Conservation (phyloP, 2,888 invertebrate genomes). For the Hirtodrosophila confusa region DNA sequence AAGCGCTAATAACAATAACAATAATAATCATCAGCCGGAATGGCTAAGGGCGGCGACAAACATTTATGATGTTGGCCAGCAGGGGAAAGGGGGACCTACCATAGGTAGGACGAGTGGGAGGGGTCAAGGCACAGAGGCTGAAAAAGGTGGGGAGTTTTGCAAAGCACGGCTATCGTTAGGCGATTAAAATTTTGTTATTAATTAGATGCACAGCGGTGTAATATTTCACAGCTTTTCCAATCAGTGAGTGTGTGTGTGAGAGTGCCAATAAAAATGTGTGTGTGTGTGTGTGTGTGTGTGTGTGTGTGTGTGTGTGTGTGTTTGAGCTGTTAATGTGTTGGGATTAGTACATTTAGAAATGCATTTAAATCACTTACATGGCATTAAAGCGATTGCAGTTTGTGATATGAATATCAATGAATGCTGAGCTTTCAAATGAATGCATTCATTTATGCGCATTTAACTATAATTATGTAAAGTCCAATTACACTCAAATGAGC, state of each 20-base stretch:
- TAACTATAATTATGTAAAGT: slow-evolving; percentile 10
- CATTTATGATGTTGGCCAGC: slow-evolving; percentile 46
- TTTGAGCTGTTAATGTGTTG: slow-evolving; percentile 65
- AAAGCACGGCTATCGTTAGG: slow-evolving; percentile 57
- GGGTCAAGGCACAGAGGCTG: neutral
- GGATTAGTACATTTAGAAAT: slow-evolving; percentile 55
- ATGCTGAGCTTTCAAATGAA: slow-evolving; percentile 5
- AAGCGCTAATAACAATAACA: slow-evolving; percentile 75
- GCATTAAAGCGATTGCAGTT: slow-evolving; percentile 33
- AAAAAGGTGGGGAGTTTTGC: slow-evolving; percentile 6
- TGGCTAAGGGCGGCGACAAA: slow-evolving; percentile 43
- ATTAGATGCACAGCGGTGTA: slow-evolving; percentile 54
- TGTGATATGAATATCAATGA: slow-evolving; percentile 43
- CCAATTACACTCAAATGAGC: slow-evolving; percentile 9
- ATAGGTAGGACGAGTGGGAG: neutral
- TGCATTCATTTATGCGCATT: slow-evolving; percentile 12
- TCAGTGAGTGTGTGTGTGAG: neutral
- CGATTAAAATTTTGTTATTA: slow-evolving; percentile 76
- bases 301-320: slow-evolving; percentile 2
- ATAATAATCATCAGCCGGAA: slow-evolving; percentile 70
- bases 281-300: slow-evolving; percentile 2
- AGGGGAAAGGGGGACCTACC: neutral
- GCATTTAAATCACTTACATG: slow-evolving; percentile 58
- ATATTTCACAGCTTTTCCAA: slow-evolving; percentile 44
- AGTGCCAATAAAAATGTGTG: neutral